phyloP scores from a whole-genome alignment of 2,113 vertebrate species.

The Istiophorus platypterus region DNA sequence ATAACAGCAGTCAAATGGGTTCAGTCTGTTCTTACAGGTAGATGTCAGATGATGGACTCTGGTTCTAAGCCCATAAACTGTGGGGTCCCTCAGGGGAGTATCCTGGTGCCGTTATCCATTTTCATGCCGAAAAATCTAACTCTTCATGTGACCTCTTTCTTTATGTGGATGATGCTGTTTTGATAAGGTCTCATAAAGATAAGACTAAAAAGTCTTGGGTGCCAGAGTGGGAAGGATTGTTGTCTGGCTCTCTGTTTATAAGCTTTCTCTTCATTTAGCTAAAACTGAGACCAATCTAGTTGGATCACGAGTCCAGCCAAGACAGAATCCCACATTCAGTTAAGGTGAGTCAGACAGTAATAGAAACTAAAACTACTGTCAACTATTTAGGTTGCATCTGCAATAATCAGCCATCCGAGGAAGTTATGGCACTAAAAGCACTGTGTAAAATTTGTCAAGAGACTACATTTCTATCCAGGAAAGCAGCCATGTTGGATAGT shows the following conservation, averaged over 20 bases:
- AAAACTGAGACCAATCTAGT: neutral
- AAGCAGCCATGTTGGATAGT: neutral
- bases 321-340: too few relatives aligned
- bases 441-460: too few relatives aligned
- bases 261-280: neutral
- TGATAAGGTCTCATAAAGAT: neutral
- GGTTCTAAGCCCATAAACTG: neutral
- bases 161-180: neutral
- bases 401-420: neutral
- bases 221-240: neutral
- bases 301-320: neutral
- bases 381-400: conserved; percentile 7
- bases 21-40: neutral
- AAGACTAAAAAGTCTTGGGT: neutral
- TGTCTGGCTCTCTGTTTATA: neutral
- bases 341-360: neutral
- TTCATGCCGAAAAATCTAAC: neutral
- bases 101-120: neutral
- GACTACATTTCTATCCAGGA: neutral
- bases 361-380: neutral
- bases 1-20: neutral
- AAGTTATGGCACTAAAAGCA: neutral
- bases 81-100: neutral
- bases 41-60: neutral
- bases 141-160: neutral